Evolutionary conservation across 1,140 invertebrate genomes (phyloP).

Genomic region (Gonatopus flavifemur): DNA sequence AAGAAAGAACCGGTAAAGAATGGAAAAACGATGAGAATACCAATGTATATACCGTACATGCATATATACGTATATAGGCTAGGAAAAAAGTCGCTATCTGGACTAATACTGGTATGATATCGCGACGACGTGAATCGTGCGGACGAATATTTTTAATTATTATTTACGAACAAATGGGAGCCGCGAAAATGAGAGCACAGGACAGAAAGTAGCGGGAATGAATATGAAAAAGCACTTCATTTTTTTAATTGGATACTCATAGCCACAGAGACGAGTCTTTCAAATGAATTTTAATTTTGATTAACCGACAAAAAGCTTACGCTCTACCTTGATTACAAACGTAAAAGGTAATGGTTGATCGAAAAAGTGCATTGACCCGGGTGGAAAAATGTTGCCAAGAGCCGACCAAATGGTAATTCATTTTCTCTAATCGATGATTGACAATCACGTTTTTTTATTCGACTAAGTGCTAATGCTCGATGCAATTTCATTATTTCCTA

Average conservation of each 20-base stretch:
- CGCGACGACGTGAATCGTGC: slow-evolving; percentile 9
- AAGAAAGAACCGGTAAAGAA: slow-evolving; percentile 8
- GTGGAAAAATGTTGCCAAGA: too few species aligned
- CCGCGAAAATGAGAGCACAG: neutral
- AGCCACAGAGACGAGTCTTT: slow-evolving; percentile 11
- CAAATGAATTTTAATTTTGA: slow-evolving; percentile 43
- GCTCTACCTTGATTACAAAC: too few species aligned
- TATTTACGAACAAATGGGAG: slow-evolving; percentile 38
- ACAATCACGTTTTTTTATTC: too few species aligned
- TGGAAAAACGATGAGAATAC: slow-evolving; percentile 33
- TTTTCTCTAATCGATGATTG: too few species aligned
- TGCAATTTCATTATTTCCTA: too few species aligned
- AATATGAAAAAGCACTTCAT: slow-evolving; percentile 46
- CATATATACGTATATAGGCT: slow-evolving; percentile 16
- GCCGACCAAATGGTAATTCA: too few species aligned
- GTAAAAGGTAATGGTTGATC: too few species aligned
- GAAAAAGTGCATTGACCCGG: too few species aligned
- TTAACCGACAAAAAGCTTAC: slow-evolving; percentile 30
- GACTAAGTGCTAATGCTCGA: too few species aligned
- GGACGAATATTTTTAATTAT: slow-evolving; percentile 43
- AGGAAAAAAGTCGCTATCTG: slow-evolving; percentile 1
- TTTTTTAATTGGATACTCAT: slow-evolving; percentile 40
- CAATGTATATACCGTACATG: too few species aligned
- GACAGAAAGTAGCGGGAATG: slow-evolving; percentile 18
- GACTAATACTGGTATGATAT: slow-evolving; percentile 22